phyloP scores from a whole-genome alignment of 2,888 invertebrate species.

The Ophion obscuratus region DNA sequence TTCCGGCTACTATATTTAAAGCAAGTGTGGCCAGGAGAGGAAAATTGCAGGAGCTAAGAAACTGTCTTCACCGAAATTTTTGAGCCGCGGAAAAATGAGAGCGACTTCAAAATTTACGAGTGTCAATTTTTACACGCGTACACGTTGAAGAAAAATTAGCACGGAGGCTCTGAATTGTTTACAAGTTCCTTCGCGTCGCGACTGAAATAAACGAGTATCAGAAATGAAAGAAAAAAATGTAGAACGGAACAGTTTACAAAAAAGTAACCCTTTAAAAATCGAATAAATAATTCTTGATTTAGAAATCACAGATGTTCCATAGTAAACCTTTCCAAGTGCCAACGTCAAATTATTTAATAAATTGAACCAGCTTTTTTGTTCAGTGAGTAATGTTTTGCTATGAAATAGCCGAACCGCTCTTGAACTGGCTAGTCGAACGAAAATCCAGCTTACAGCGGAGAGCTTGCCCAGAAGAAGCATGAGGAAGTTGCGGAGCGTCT shows the following conservation, averaged over 20 bases:
- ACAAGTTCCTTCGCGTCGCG: neutral
- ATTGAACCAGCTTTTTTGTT: no score
- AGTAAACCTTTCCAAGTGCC: no score
- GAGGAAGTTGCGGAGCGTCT: slow-evolving; percentile 53
- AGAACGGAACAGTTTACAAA: no score
- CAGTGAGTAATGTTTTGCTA: no score
- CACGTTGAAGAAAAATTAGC: slow-evolving; percentile 1
- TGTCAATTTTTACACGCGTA: slow-evolving; percentile 15
- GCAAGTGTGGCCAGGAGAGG: neutral
- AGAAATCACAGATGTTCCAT: no score
- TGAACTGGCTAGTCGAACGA: neutral
- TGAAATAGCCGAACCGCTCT: neutral
- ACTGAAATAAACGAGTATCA: neutral
- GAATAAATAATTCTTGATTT: no score
- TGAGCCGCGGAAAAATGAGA: neutral
- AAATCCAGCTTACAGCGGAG: slow-evolving; percentile 11
- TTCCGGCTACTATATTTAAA: neutral
- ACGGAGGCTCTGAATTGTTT: neutral
- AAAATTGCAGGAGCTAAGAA: neutral
- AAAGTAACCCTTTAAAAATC: no score
- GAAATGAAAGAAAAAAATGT: no score
- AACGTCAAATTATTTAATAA: no score
- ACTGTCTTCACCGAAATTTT: neutral
- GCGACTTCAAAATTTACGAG: slow-evolving; percentile 16
- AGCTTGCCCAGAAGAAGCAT: slow-evolving; percentile 22